Base-by-base conservation (phyloP, 2,888 invertebrate species). In the Eupeodes luniger region DNA sequence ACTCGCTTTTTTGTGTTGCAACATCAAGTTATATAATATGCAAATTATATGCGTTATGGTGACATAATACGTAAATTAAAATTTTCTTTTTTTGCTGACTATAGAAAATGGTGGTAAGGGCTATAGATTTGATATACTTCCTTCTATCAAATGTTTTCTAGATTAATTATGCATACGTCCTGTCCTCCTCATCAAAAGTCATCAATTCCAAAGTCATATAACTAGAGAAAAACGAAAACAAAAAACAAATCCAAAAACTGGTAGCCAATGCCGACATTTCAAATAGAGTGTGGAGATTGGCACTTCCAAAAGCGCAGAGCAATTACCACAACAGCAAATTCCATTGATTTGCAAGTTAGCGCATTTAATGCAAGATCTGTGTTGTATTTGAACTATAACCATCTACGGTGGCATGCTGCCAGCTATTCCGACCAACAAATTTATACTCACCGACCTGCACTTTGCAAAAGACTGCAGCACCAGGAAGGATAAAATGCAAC, bases 261-360 rank as follows among this genome's bases (percentile, higher is more conserved):
- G 85, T 64, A 75, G 82, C 82, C 72, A 53, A 59, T 61, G 70
- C 81, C 57, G 69, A 76, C 47, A 69, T 47, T 67, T 14, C 55
- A 61, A 55, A 69, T 76, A 6, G 47, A 69, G 44, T 78, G 82
- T 82, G 82, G 82, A 74, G 74, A 82, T 78, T 86, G 62, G 34
- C 59, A 62, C 67, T 67, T 70, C 74, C 55, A 62, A 69, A 69
- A 69, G 34, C 78, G 81, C 61, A 49, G n/a, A 27, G 49, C 66
- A 69, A 61, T 80, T 75, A 75, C 74, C 19, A 49, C 61, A 49
- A 10, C 53, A 61, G 55, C 57, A 83, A 86, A 79, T 83, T 78
- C 74, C 75, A 79, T 70, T 83, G 79, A 76, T 83, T 86, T 86
- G 78, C 78, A 79, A 83, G 79, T 86, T 72, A 85, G 67, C 81